Evolutionary conservation across 23 tunicate genomes (phyloP).

Genomic region (Diplosoma virens): DNA sequence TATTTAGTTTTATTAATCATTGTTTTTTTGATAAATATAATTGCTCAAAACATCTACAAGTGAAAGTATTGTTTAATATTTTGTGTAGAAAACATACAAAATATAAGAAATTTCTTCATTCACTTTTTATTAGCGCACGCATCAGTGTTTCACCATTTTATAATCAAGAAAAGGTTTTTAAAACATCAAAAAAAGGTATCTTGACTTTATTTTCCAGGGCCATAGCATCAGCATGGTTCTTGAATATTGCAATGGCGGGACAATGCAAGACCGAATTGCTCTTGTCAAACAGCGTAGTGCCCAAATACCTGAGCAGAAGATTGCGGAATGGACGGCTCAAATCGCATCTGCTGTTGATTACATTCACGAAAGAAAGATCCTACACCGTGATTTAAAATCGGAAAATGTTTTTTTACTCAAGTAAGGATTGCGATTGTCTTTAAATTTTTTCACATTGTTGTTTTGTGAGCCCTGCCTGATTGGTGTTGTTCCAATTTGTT

Average conservation of each 20-base stretch:
- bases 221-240: conserved; percentile 61
- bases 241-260: conserved; percentile 88
- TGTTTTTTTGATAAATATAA: too few relatives aligned
- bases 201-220: conserved; percentile 47
- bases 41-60: too few relatives aligned
- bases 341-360: conserved; percentile 80
- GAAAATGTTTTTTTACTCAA: conserved; percentile 85
- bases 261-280: conserved; percentile 68
- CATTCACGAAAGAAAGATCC: conserved; percentile 65
- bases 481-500: too few relatives aligned
- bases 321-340: conserved; percentile 70
- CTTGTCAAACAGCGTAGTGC: conserved; percentile 18
- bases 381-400: conserved; percentile 85
- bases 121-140: too few relatives aligned
- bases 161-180: too few relatives aligned
- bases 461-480: too few relatives aligned
- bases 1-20: too few relatives aligned
- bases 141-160: too few relatives aligned
- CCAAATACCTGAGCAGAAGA: conserved; percentile 38
- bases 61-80: too few relatives aligned
- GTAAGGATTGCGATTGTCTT: conserved; percentile 39
- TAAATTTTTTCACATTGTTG: background rate
- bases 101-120: too few relatives aligned
- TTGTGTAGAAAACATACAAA: too few relatives aligned
- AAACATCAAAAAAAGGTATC: too few relatives aligned